Evolutionary conservation across 2,797 vertebrate genomes (phyloP), one percentile per base, ranked within the genome.

Genomic region (Clarias laeviceps): DNA sequence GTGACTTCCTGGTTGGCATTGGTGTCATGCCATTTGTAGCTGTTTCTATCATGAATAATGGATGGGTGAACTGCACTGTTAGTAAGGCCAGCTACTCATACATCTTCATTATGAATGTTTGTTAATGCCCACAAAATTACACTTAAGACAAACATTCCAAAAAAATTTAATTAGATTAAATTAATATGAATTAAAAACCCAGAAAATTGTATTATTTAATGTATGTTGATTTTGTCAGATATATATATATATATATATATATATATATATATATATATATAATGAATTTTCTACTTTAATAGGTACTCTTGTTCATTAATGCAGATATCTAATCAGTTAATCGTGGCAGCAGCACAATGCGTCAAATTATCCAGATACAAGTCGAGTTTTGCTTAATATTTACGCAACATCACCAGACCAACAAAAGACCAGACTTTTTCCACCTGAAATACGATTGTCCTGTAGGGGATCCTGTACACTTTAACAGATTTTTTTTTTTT

Each of bases 11-110:
- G 85, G 95, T 96, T 72, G 96, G 95, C 56, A 86, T 95, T 0
- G 95, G 95, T 1, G 94, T 95, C 85, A 96, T 96, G 95, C 96
- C 96, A 5, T 96, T 96, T 88, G 93, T 96, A 45, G 95, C 94
- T 0, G 81, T 96, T 87, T 96, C 96, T 24, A 56, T 96, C 89
- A 88, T 96, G 85, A 94, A 95, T 91, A 91, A 72, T 2, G 89
- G 92, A 72, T 96, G 96, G 96, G 91, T 88, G 83, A 88, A 90
- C 11, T 93, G 89, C 45, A 90, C 90, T 11, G 96, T 96, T 89
- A 84, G 95, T 93, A 82, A 50, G 50, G 24, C 73, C 73, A 50
- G 22, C 27, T 66, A 50, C 22, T 64, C 32, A 20, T 29, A 82
- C 56, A 45, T 76, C 3, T 65, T 32, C 5, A 77, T 68, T 24